Percentiles rank a stretch among this genome's conserved stretches.
phyloP scores from a whole-genome alignment of 2,797 vertebrate species.

The Pempheris klunzingeri region DNA sequence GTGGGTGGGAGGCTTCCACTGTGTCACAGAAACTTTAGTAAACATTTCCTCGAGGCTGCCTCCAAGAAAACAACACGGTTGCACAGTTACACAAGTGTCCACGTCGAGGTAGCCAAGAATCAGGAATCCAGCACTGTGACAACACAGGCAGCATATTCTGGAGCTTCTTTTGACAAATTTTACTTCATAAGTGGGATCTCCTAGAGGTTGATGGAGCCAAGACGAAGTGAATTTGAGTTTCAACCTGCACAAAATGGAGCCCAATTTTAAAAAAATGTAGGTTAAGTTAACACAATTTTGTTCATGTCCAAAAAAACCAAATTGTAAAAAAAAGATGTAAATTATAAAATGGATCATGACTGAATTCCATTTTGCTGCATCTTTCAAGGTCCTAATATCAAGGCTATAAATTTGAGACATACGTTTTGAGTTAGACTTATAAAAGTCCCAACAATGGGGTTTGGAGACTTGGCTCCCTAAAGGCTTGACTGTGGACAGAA shows the following conservation, averaged over 20 bases:
- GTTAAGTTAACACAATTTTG: background rate
- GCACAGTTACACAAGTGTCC: conserved; percentile 66
- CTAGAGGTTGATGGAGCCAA: background rate
- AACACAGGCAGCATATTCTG: conserved; percentile 1
- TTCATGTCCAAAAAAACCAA: background rate
- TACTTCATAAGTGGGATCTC: background rate
- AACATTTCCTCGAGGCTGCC: conserved; percentile 84
- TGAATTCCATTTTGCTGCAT: background rate
- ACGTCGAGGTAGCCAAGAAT: conserved; percentile 40
- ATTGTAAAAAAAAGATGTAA: background rate
- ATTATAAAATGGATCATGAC: background rate
- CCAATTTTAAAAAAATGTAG: background rate
- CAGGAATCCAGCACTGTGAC: conserved; percentile 34
- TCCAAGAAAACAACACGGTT: conserved; percentile 81
- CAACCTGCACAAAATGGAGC: background rate
- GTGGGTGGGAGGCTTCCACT: conserved; percentile 84
- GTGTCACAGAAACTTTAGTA: conserved; percentile 79
- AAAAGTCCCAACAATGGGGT: background rate
- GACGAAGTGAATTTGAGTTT: background rate
- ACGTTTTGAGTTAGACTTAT: background rate
- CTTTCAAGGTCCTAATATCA: background rate
- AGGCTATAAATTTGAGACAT: background rate
- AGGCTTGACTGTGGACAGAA: no score
- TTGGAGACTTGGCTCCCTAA: no score
- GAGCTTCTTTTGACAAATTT: background rate